A percentile compares a stretch with the other conserved stretches of the same genome.
These are phyloP conservation scores for Norana najaformis DNA, from an alignment of 2,888 invertebrate species.

Conservation along the genomic window DNA sequence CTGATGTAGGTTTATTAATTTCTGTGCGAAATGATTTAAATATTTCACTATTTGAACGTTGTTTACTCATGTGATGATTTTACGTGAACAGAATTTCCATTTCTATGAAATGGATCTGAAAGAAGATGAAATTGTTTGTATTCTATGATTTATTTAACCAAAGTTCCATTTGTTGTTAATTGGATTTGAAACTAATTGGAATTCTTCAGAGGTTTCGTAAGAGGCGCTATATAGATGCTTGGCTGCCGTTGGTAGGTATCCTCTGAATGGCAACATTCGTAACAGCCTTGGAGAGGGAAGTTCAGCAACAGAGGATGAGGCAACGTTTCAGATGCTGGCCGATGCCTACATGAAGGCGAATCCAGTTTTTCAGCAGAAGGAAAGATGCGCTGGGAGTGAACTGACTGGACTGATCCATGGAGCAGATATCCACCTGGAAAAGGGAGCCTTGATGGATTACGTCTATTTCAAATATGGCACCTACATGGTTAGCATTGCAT, in stretches of 20 bases:
- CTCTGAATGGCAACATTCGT: constrained; percentile 37
- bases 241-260: constrained; percentile 35
- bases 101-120: too few species aligned
- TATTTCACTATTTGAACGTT: not conserved
- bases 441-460: constrained; percentile 53
- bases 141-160: too few species aligned
- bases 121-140: too few species aligned
- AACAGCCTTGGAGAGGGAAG: constrained; percentile 40
- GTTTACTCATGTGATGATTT: not conserved
- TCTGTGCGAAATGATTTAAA: not conserved
- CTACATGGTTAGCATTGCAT: constrained; percentile 50
- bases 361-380: constrained; percentile 47
- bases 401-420: constrained; percentile 52
- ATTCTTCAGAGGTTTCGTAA: not conserved
- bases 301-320: constrained; percentile 54
- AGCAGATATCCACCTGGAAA: constrained; percentile 48
- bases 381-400: constrained; percentile 29
- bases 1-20: not conserved
- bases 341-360: constrained; percentile 49
- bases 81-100: too few species aligned
- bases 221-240: not conserved
- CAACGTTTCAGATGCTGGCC: constrained; percentile 50
- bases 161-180: not conserved
- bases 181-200: not conserved
- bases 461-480: constrained; percentile 52